A percentile compares a stretch with the other conserved stretches of the same genome.
Evolutionary conservation across 2,888 invertebrate genomes (phyloP).

Genomic region (Synergus umbraculus): DNA sequence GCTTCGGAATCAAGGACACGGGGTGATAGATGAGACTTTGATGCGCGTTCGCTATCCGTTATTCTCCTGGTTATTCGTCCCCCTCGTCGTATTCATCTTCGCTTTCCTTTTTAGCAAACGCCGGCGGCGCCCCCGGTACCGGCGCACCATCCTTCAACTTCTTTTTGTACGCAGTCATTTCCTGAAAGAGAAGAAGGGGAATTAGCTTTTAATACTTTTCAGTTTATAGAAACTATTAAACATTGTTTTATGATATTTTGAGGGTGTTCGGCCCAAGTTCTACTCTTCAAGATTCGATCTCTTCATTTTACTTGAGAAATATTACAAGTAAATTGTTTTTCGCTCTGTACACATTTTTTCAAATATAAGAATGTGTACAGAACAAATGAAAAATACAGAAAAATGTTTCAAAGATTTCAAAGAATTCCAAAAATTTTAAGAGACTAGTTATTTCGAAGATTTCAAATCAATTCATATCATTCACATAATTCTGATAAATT

Average conservation of each 20-base stretch:
- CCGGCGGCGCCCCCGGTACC: constrained; percentile 78
- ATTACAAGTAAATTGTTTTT: too few relatives aligned
- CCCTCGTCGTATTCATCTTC: constrained; percentile 82
- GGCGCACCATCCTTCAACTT: constrained; percentile 79
- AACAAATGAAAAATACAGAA: too few relatives aligned
- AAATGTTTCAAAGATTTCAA: too few relatives aligned
- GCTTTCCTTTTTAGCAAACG: constrained; percentile 81
- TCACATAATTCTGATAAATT: not conserved
- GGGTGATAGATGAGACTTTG: constrained; percentile 76
- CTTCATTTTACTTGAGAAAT: too few relatives aligned
- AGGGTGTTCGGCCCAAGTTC: too few relatives aligned
- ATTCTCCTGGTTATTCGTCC: constrained; percentile 79
- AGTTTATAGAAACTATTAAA: not conserved
- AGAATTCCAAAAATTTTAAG: too few relatives aligned
- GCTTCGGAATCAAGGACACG: constrained; percentile 77
- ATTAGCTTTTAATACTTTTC: constrained; percentile 1
- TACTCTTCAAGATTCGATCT: too few relatives aligned
- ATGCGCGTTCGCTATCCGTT: constrained; percentile 78
- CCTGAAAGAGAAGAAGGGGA: constrained; percentile 78
- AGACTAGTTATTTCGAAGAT: too few relatives aligned
- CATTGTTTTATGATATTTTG: too few relatives aligned
- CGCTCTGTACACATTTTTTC: too few relatives aligned
- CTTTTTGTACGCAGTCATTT: constrained; percentile 92
- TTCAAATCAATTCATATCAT: too few relatives aligned
- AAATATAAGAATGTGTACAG: too few relatives aligned